Percentiles rank a stretch among this genome's conserved stretches.
phyloP scores from a whole-genome alignment of 1,140 invertebrate species.

The Aphaenogaster floridana region DNA sequence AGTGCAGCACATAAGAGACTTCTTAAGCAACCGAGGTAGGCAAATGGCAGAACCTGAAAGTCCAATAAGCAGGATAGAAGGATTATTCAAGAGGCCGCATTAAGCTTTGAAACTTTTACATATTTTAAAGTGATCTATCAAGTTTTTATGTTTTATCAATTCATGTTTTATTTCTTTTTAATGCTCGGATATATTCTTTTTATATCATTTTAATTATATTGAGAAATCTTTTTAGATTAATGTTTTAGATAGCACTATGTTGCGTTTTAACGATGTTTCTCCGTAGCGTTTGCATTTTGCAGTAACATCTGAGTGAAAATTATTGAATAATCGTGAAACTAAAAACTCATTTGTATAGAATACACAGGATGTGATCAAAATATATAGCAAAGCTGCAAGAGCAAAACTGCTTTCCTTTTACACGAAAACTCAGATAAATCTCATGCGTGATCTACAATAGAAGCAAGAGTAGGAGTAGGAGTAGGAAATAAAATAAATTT shows the following conservation, averaged over 20 bases:
- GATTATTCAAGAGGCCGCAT: conserved; percentile 83
- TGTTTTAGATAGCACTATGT: not conserved
- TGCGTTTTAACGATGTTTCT: not conserved
- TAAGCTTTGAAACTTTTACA: conserved; percentile 73
- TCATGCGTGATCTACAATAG: no score
- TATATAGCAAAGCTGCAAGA: not conserved
- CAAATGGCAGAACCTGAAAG: conserved; percentile 79
- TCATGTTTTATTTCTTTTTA: conserved; percentile 39
- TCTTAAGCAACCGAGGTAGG: conserved; percentile 88
- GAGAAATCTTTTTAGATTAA: conserved; percentile 1
- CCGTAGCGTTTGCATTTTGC: not conserved
- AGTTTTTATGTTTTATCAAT: not conserved
- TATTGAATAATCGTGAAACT: not conserved
- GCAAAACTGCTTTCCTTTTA: no score
- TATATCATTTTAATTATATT: not conserved
- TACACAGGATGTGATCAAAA: conserved; percentile 6
- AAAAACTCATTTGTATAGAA: conserved; percentile 10
- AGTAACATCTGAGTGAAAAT: conserved; percentile 20
- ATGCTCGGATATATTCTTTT: conserved; percentile 52
- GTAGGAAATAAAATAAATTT: no score
- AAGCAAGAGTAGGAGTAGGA: no score
- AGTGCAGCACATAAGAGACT: conserved; percentile 97
- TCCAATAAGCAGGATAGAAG: conserved; percentile 78
- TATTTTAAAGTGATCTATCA: conserved; percentile 13
- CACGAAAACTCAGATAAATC: no score